Evolutionary conservation across 2,113 vertebrate species (phyloP), one percentile per base, ranked within the genome.

Genomic region (Mustelus asterias): DNA sequence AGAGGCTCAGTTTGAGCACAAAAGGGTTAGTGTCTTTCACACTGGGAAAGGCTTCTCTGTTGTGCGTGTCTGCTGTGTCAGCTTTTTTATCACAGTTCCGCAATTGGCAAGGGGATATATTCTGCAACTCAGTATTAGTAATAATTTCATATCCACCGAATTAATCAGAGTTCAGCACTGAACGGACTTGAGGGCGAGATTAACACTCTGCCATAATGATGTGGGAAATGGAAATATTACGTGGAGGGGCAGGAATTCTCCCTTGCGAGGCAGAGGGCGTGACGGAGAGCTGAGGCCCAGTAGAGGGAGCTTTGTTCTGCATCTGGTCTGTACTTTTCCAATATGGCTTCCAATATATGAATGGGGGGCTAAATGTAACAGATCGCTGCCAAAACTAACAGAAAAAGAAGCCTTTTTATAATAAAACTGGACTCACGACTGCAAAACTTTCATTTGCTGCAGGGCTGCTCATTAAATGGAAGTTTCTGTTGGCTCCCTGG

Each of bases 41-140:
- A 26, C 94, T 48, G 94, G 94, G 72, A 72, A 95, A 76, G 94
- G 94, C 94, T 69, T 54, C 92, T 94, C 94, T 95, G 94, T 95
- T 95, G 94, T 94, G 37, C 72, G 37, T 72, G 41, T 44, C 94
- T 76, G 69, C 69, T 48, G 22, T 16, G 89, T n/a, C n/a, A 63
- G 89, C 33, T 65, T 14, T 37, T 63, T n/a, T 65, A 60, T 33
- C 48, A 22, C 89, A 93, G 89, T 60, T 93, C 20, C 20, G 18
- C 60, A 65, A n/a, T 14, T 37, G 20, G 18, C 37, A 54, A 44
- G 3, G 65, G 20, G 37, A 20, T 6, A 37, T 54, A 69, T 24
- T 41, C 63, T 26, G 37, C 92, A 8, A 10, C 69, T 95, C 20
- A 41, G 8, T 29, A 26, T 95, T 18, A 65, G 33, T 29, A 95